Evolutionary conservation across 2,113 vertebrate genomes (phyloP).

Genomic region (Carassius auratus): DNA sequence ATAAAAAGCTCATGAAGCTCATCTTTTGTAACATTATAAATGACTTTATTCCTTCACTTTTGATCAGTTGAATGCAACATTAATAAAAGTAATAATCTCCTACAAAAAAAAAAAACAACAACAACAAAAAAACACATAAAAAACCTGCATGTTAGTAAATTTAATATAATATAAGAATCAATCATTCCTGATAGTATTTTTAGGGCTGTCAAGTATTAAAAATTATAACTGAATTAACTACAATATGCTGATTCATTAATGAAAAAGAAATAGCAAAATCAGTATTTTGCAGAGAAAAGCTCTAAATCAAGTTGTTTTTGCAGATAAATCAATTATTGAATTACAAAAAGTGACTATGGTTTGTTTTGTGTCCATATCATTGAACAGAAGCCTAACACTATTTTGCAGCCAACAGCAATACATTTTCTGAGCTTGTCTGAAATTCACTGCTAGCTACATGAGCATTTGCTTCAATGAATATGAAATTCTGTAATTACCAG

Average conservation of each 20-base stretch:
- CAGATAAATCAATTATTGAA: not conserved
- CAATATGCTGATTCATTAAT: not conserved
- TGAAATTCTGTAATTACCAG: not conserved
- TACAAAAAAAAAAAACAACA: no score
- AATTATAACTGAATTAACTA: not conserved
- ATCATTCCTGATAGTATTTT: not conserved
- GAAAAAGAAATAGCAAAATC: not conserved
- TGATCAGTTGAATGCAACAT: not conserved
- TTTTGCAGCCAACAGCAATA: not conserved
- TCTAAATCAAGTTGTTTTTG: not conserved
- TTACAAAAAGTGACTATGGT: not conserved
- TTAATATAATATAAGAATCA: not conserved
- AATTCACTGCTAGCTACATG: not conserved
- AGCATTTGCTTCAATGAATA: not conserved
- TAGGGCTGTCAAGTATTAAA: not conserved
- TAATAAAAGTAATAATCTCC: not conserved
- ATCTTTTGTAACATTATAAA: not conserved
- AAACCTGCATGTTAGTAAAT: not conserved
- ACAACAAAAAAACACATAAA: no score
- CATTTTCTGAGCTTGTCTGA: not conserved
- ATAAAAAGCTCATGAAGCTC: not conserved
- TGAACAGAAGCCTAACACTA: not conserved
- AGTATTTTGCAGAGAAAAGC: not conserved
- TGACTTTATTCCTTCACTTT: not conserved
- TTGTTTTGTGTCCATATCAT: not conserved